A percentile compares a stretch with the other conserved stretches of the same genome.
These are phyloP conservation scores for Napeogenes sylphis DNA, from an alignment of 2,888 invertebrate genomes.

Conservation along the genomic window DNA sequence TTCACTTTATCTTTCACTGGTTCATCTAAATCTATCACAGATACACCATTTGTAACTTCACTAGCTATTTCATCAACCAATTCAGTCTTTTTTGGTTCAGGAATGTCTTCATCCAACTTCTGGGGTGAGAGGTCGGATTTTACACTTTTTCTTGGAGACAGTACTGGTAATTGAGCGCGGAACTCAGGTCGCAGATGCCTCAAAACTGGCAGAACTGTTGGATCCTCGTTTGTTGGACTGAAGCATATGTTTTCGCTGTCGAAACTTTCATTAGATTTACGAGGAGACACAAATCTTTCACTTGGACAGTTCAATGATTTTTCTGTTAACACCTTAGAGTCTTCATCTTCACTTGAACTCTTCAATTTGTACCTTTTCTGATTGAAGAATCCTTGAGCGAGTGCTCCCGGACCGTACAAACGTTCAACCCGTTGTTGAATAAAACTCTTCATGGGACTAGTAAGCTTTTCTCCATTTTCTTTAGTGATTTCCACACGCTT, in stretches of 20 bases:
- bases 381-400: slow-evolving; percentile 90
- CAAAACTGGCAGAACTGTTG: slow-evolving; percentile 82
- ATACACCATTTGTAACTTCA: slow-evolving; percentile 55
- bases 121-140: slow-evolving; percentile 58
- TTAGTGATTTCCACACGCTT: slow-evolving; percentile 71
- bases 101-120: slow-evolving; percentile 58
- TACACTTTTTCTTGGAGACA: slow-evolving; percentile 77
- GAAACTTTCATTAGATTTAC: slow-evolving; percentile 46
- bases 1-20: slow-evolving; percentile 43
- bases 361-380: slow-evolving; percentile 76
- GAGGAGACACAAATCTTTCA: slow-evolving; percentile 51
- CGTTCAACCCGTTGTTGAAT: slow-evolving; percentile 93
- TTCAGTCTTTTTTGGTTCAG: slow-evolving; percentile 51
- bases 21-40: slow-evolving; percentile 64
- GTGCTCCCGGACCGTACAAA: slow-evolving; percentile 90
- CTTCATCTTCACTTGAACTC: slow-evolving; percentile 62
- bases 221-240: slow-evolving; percentile 56
- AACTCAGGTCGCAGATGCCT: slow-evolving; percentile 91
- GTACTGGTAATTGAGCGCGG: slow-evolving; percentile 86
- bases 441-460: slow-evolving; percentile 83
- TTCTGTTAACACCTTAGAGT: slow-evolving; percentile 60
- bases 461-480: slow-evolving; percentile 66
- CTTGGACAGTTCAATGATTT: slow-evolving; percentile 61
- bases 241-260: slow-evolving; percentile 47
- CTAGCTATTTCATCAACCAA: slow-evolving; percentile 30